Base-by-base conservation (phyloP, 1,140 invertebrate species). In the Drosophila teissieri region DNA sequence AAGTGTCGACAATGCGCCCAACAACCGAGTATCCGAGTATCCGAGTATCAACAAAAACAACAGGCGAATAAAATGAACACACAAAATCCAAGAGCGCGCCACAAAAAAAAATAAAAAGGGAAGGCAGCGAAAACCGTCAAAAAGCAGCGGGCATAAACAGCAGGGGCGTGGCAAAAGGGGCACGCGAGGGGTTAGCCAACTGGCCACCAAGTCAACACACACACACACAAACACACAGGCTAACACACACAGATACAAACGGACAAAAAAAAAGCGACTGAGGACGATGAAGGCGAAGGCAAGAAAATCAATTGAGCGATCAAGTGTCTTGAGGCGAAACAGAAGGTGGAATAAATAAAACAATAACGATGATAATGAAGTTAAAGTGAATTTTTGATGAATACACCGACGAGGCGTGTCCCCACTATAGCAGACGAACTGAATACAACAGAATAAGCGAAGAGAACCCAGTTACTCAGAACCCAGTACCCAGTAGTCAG, bases 311-410 rank as follows among this genome's bases (percentile, higher is more conserved):
- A 91, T 91, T 91, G 89, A 91, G 89, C 89, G 89, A 91, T 91
- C 89, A 91, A 91, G 89, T 91, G 89, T 91, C 89, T 91, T 91
- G 89, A 91, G 89, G 89, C 89, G 89, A 91, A 91, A 91, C 89
- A 91, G 89, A 91, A 91, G 89, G 89, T 91, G 89, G 89, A 91
- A 91, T 91, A 91, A 91, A 91, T 91, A 91, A 91, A 91, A 91
- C 89, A 91, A 91, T 91, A 91, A 91, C 83, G 73, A 91, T 91
- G 89, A 91, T 91, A 91, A 91, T 91, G 89, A 91, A 91, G 89
- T 91, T 91, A 91, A 91, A 91, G 89, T 91, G 89, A 91, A 91
- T 91, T 91, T 75, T 91, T 91, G 86, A 89, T 89, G 84, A 88
- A 86, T 86, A 86, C 63, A 70, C 83, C 80, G 79, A 80, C 80